Conservation (phyloP, 2,888 invertebrate genomes). For the Psylliodes chrysocephalus region DNA sequence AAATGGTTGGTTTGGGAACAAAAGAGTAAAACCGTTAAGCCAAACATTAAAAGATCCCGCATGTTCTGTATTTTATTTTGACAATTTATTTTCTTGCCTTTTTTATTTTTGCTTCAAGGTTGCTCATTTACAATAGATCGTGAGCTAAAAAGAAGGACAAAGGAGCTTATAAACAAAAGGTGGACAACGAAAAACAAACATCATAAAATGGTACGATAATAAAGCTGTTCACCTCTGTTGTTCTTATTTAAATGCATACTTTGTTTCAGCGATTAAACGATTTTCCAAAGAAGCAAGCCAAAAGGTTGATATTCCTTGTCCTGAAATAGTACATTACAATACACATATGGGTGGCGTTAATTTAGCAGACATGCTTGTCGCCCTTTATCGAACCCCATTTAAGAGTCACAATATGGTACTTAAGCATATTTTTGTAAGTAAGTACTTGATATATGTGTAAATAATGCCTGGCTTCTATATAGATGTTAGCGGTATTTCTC, state of each 20-base stretch:
- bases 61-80: slow-evolving; percentile 19
- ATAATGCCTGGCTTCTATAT: too few relatives aligned
- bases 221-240: slow-evolving; percentile 23
- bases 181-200: slow-evolving; percentile 14
- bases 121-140: slow-evolving; percentile 14
- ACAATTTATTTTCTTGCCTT: slow-evolving; percentile 22
- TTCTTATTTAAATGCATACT: slow-evolving; percentile 24
- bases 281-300: slow-evolving; percentile 19
- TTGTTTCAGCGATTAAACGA: slow-evolving; percentile 18
- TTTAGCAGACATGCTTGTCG: slow-evolving; percentile 17
- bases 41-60: slow-evolving; percentile 14
- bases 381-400: slow-evolving; percentile 15
- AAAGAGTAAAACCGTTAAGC: slow-evolving; percentile 11
- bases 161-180: slow-evolving; percentile 1
- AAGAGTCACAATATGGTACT: slow-evolving; percentile 26
- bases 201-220: slow-evolving; percentile 30
- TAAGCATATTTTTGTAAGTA: slow-evolving; percentile 24
- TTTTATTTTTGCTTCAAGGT: slow-evolving; percentile 4
- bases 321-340: slow-evolving; percentile 16
- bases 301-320: slow-evolving; percentile 13
- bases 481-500: too few relatives aligned
- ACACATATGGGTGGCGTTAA: slow-evolving; percentile 18
- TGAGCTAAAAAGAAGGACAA: slow-evolving; percentile 8
- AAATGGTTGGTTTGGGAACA: slow-evolving; percentile 6
- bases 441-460: too few relatives aligned